Conservation (phyloP, 2,797 vertebrate genomes). For the Hipposideros larvatus region DNA sequence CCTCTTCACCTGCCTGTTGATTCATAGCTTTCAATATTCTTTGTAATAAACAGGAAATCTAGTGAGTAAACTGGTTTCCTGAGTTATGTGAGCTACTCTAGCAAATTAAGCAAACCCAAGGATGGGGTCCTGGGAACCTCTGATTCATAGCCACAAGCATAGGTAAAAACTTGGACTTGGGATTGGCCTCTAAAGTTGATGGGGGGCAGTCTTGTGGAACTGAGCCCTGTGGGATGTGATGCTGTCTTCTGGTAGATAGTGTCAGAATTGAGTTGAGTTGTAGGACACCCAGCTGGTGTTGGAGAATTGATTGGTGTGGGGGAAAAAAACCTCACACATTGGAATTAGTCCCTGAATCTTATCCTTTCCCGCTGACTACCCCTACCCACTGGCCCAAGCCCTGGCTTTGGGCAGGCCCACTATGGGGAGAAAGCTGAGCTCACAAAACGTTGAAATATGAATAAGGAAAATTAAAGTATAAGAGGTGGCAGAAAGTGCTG, state of each 20-base stretch:
- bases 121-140: not conserved
- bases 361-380: not conserved
- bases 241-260: not conserved
- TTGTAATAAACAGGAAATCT: not conserved
- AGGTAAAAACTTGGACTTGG: not conserved
- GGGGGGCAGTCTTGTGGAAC: not conserved
- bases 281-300: not conserved
- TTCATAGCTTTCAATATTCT: not conserved
- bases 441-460: not conserved
- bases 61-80: not conserved
- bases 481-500: conserved; percentile 5
- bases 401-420: not conserved
- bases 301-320: not conserved
- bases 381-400: not conserved
- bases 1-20: not conserved
- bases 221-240: not conserved
- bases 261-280: not conserved
- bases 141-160: not conserved
- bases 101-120: not conserved
- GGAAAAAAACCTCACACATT: not conserved
- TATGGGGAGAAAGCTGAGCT: not conserved
- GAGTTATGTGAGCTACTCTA: not conserved
- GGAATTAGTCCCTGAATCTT: not conserved
- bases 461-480: conserved; percentile 15
- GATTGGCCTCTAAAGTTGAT: not conserved